Conservation (phyloP, 2,888 invertebrate species). For the Calameuta filiformis region DNA sequence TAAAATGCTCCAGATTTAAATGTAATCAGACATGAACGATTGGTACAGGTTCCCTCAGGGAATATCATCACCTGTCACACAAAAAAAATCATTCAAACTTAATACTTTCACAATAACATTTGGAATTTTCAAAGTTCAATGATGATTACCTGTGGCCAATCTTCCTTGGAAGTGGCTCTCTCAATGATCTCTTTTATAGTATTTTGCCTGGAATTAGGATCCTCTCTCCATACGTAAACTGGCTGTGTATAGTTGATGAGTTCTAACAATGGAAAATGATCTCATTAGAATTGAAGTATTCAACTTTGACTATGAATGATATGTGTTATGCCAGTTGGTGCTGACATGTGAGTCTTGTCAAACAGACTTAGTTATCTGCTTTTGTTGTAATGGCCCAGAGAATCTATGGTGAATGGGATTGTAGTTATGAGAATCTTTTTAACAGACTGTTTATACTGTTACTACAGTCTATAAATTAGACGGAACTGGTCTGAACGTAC, state of each 20-base stretch:
- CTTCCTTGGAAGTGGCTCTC: constrained; percentile 83
- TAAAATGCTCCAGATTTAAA: constrained; percentile 95
- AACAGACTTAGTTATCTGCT: neutral
- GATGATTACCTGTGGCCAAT: constrained; percentile 85
- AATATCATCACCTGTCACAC: constrained; percentile 84
- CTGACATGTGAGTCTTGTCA: neutral
- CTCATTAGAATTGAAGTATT: no score
- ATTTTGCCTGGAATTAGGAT: constrained; percentile 90
- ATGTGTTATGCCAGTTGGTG: neutral
- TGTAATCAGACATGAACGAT: constrained; percentile 89
- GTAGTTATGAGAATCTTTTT: constrained; percentile 8
- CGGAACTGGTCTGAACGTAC: constrained; percentile 71
- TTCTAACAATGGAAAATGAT: constrained; percentile 67
- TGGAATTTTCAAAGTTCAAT: neutral
- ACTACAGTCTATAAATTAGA: neutral
- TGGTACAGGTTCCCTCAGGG: constrained; percentile 97
- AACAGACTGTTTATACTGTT: constrained; percentile 2
- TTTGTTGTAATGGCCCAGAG: neutral
- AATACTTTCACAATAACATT: neutral
- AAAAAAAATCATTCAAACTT: neutral
- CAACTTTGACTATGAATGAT: neutral
- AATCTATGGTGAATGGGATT: constrained; percentile 33
- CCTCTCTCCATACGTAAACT: constrained; percentile 93
- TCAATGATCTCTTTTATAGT: constrained; percentile 90
- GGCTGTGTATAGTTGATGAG: constrained; percentile 95